Conservation (phyloP, 2,113 vertebrate genomes). For the Coptodon bakossiorum region DNA sequence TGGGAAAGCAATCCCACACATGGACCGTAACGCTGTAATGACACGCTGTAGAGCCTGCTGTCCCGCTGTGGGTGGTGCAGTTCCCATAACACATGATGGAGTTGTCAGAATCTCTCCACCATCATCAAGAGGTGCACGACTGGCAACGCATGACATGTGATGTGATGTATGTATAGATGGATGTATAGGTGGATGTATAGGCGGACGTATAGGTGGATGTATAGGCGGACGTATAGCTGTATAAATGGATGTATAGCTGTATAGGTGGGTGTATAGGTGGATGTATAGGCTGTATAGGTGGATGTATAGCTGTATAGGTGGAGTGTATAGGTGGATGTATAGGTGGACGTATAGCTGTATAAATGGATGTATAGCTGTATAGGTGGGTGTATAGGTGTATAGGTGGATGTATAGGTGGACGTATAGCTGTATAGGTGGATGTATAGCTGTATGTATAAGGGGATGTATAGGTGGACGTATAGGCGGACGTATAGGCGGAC, state of each 20-base stretch:
- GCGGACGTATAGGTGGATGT: rapidly evolving
- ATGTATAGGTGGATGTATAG: rapidly evolving
- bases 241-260: too few species aligned
- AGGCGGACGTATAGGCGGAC: rapidly evolving
- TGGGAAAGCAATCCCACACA: neutral
- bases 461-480: rapidly evolving
- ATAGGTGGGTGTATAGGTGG: too few species aligned
- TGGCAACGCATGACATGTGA: too few species aligned
- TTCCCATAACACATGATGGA: neutral
- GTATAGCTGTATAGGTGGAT: rapidly evolving
- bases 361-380: rapidly evolving
- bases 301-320: rapidly evolving
- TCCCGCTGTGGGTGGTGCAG: neutral
- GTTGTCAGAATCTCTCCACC: neutral
- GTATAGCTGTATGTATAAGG: rapidly evolving
- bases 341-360: rapidly evolving
- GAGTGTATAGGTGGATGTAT: rapidly evolving
- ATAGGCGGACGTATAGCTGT: rapidly evolving
- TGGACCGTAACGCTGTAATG: neutral
- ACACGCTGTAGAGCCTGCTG: neutral
- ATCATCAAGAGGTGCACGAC: too few species aligned
- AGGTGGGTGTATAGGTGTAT: rapidly evolving
- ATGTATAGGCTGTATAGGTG: rapidly evolving
- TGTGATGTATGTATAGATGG: rapidly evolving
- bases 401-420: rapidly evolving